Base-by-base conservation (phyloP, 2,888 invertebrate species). In the Serripes groenlandicus region DNA sequence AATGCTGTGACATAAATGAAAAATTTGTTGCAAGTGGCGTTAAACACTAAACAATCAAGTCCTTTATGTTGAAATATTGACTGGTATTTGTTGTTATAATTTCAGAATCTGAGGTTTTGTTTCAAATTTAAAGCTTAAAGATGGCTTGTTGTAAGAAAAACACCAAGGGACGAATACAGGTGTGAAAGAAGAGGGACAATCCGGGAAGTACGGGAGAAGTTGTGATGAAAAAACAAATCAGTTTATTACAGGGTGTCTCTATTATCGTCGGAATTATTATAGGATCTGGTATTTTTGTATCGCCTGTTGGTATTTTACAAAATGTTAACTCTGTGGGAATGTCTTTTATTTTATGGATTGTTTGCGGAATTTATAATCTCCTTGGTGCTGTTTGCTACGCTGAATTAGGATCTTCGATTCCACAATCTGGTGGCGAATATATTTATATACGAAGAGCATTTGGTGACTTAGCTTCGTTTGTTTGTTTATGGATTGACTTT, bases 241-340 rank as follows among this genome's bases (percentile, higher is more conserved):
- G 97, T n/a, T 95, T 99, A 56, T 93, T 97, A 89, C 97, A 98
- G 94, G 98, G 98, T 34, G 98, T 98, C 11, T 97, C 97, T 34
- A 98, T 98, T 85, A 98, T 99, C 91, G 97, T 98, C 35, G 98
- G 98, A 60, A 97, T 98, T 78, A 98, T 99, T 88, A 97, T 98
- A 69, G 99, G 99, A 0, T 97, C 98, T 2, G 99, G 99, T 9
- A 99, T 99, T 91, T 99, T 99, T 95, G 98, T 99, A 52, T 97
- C 98, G 26, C 99, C 99, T 0, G 97, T 97, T 93, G 97, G 98
- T 89, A 98, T 98, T 26, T 96, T 99, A 21, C 95, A 95, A 84
- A 96, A 97, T 93, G 97, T 98, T 97, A 11, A 98, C 97, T 78
- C 94, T 97, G 82, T 96, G 5, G 93, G 93, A 5, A 85, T 97